Conservation (phyloP, 2,797 vertebrate species). For the Lophotriccus pileatus region DNA sequence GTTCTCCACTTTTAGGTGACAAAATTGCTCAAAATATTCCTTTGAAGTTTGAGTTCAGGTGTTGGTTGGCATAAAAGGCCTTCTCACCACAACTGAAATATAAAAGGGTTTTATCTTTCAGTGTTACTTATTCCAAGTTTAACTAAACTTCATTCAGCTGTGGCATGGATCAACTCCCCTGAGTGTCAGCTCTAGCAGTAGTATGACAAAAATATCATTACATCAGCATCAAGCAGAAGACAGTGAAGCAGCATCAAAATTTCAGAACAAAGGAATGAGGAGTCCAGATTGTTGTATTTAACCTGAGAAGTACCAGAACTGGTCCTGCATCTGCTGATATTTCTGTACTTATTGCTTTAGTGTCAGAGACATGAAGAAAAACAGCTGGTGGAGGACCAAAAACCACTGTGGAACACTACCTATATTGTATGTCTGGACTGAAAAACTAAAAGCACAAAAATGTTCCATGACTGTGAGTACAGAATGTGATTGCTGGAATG, state of each 20-base stretch:
- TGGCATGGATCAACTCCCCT: neutral
- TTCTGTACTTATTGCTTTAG: neutral
- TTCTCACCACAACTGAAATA: neutral
- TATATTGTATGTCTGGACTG: neutral
- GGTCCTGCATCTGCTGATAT: neutral
- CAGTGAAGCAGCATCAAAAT: neutral
- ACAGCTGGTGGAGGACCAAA: rapidly evolving
- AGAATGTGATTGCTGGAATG: neutral
- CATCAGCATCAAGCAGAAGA: neutral
- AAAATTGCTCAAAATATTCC: neutral
- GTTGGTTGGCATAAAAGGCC: neutral
- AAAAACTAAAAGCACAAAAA: neutral
- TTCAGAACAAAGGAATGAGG: neutral
- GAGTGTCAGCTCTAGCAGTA: neutral
- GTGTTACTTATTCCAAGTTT: neutral
- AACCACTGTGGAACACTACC: neutral
- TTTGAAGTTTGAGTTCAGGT: neutral
- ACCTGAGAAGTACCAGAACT: neutral
- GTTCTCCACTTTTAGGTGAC: neutral
- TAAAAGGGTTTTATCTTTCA: neutral
- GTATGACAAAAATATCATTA: neutral
- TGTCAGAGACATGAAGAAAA: neutral
- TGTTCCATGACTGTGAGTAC: neutral
- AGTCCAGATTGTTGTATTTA: neutral
- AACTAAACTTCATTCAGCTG: neutral